Base-by-base conservation (phyloP, 2,797 vertebrate genomes). In the Prunella strophiata region DNA sequence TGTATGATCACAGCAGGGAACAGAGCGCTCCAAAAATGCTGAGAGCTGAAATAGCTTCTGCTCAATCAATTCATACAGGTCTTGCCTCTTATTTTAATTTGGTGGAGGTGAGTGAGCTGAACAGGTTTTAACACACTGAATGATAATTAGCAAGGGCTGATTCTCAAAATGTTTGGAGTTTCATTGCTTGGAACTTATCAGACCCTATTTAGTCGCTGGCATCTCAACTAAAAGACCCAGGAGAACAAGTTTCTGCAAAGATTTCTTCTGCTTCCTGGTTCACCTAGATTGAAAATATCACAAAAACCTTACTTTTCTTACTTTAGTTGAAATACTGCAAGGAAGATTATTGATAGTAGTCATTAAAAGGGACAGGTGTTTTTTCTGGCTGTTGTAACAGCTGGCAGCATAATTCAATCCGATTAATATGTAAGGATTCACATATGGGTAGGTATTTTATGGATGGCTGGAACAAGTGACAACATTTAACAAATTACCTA, bases 311-410 rank as follows among this genome's bases (percentile, higher is more conserved):
- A 52, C 63, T 95, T 88, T 90, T 55, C 40, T 68, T 42, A 51
- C 65, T 93, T 92, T 32, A 47, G 29, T 54, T 20, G 48, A 74
- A 91, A 48, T 47, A 55, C 55, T 66, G 51, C n/a, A 84, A 89
- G 26, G n/a, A 92, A 95, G 68, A 88, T 94, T 96, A 94, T 96
- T 88, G 96, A 96, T 95, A 85, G 84, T 68, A 92, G 75, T 85
- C 94, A 88, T 95, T 96, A 96, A 93, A 94, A 78, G 54, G 88
- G 91, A 96, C 93, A 95, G 93, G 92, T 97, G 92, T 88, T 92
- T 95, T 89, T 93, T 70, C 93, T 95, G 92, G 84, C 81, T 93
- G 89, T 62, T 83, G 57, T 40, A 96, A 91, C 94, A 96, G 91
- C 86, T 97, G 96, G 93, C 86, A 92, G 84, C 70, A 62, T 96